Evolutionary conservation across 2,888 invertebrate species (phyloP), one percentile per base, ranked within the genome.

Genomic region (Lycophotia porphyrea): DNA sequence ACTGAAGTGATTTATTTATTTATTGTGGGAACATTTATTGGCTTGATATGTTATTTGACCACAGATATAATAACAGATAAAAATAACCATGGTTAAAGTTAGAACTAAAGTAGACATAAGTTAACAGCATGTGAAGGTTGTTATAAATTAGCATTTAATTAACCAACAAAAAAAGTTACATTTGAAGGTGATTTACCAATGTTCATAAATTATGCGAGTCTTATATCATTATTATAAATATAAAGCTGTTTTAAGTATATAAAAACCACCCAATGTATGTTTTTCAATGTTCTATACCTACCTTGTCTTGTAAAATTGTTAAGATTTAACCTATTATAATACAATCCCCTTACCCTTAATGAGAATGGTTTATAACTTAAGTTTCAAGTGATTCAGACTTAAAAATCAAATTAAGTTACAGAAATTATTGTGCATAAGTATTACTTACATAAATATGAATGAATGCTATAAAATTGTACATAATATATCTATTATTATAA

Each of bases 401-500:
- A 24, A 75, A 72, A 82, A 76, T 39, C 72, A n/a, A 78, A 76
- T 80, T 80, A 66, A 76, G 67, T 77, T 78, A 69, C 78, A 79
- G 82, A 84, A 83, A 79, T 76, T 76, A 77, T 84, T 81, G 70
- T 78, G 82, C 69, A 82, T 84, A 85, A 83, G 87, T 88, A 85
- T 87, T 86, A 87, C 81, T 84, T 80, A 76, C 64, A 82, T 67
- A 76, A 80, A 75, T 84, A 86, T 84, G 84, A 84, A 88, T 88
- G 84, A 87, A 86, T 88, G 84, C 86, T 88, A 87, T 88, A 72
- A 83, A 84, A 88, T 88, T 89, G 89, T 89, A 89, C 85, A 89
- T 90, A 90, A 87, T 86, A 87, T 88, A 87, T 88, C 85, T 88
- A 79, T 85, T 85, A 86, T 85, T 82, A 84, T 89, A 89, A 90